These are phyloP conservation scores for Neodiprion fabricii DNA, from an alignment of 1,140 invertebrate genomes.

Conservation along the genomic window DNA sequence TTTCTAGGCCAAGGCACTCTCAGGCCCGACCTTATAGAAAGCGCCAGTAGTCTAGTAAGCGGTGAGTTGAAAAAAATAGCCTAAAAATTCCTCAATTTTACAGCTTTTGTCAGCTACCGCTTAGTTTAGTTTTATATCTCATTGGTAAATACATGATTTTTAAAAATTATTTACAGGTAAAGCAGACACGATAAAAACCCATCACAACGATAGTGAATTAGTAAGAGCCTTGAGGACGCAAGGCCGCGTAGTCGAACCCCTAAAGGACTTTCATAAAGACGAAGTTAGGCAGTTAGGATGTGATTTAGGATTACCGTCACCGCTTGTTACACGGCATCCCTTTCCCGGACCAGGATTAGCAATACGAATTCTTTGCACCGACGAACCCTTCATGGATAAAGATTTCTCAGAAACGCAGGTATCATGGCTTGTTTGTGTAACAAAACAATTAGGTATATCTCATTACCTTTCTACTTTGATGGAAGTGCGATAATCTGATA, in stretches of 20 bases:
- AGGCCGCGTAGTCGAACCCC: conserved; percentile 94
- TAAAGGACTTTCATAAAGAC: conserved; percentile 99
- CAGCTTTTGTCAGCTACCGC: neutral
- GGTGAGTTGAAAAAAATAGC: conserved; percentile 52
- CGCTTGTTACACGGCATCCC: conserved; percentile 93
- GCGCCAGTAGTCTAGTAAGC: conserved; percentile 87
- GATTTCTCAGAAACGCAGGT: conserved; percentile 95
- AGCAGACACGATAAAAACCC: conserved; percentile 98
- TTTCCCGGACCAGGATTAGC: conserved; percentile 96
- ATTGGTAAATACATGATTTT: neutral
- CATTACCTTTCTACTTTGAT: conserved; percentile 8
- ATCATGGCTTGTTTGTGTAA: conserved; percentile 32
- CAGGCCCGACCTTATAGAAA: conserved; percentile 97
- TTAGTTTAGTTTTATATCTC: conserved; percentile 19
- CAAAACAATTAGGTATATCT: neutral
- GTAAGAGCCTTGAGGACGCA: conserved; percentile 86
- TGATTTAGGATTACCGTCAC: conserved; percentile 86
- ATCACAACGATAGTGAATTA: conserved; percentile 98
- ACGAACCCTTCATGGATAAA: conserved; percentile 94
- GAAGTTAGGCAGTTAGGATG: conserved; percentile 89
- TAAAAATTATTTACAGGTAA: conserved; percentile 54
- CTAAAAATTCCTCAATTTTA: conserved; percentile 15
- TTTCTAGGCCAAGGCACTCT: conserved; percentile 91
- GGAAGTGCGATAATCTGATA: neutral
- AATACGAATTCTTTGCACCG: conserved; percentile 94